These are phyloP conservation scores for Hypolimnas misippus DNA, from an alignment of 2,888 invertebrate genomes.

Conservation along the genomic window DNA sequence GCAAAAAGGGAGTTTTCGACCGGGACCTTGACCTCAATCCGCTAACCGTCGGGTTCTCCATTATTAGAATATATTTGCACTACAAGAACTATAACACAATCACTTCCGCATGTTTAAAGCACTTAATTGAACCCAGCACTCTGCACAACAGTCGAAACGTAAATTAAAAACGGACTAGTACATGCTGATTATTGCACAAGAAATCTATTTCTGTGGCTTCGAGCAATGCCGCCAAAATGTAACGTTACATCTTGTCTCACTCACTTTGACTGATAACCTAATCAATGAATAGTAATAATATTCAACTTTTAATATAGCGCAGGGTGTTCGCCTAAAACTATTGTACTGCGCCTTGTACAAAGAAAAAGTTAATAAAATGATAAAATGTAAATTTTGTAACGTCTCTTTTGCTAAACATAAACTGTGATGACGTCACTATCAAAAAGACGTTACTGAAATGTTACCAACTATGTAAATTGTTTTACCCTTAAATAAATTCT, in stretches of 20 bases:
- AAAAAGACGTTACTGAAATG: conserved; percentile 62
- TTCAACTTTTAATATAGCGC: conserved; percentile 9
- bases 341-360: conserved; percentile 43
- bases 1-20: conserved; percentile 87
- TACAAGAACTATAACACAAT: conserved; percentile 29
- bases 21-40: conserved; percentile 88
- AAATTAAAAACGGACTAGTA: conserved; percentile 57
- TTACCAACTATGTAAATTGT: conserved; percentile 14
- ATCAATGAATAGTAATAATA: conserved; percentile 28
- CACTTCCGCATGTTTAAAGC: conserved; percentile 48
- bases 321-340: conserved; percentile 40
- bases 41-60: conserved; percentile 75
- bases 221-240: conserved; percentile 80
- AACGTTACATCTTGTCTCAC: conserved; percentile 59
- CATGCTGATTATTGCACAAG: conserved; percentile 72
- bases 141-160: conserved; percentile 47
- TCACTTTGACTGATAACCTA: conserved; percentile 38
- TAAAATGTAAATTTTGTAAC: conserved; percentile 70
- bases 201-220: conserved; percentile 80
- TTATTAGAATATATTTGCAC: conserved; percentile 44
- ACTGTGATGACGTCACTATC: conserved; percentile 52
- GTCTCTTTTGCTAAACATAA: conserved; percentile 69
- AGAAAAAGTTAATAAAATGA: conserved; percentile 36
- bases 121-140: conserved; percentile 4
- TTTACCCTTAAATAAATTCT: background rate